A percentile compares a stretch with the other conserved stretches of the same genome.
Conservation (phyloP, 1,140 invertebrate species). For the Platorchestia sp. region DNA sequence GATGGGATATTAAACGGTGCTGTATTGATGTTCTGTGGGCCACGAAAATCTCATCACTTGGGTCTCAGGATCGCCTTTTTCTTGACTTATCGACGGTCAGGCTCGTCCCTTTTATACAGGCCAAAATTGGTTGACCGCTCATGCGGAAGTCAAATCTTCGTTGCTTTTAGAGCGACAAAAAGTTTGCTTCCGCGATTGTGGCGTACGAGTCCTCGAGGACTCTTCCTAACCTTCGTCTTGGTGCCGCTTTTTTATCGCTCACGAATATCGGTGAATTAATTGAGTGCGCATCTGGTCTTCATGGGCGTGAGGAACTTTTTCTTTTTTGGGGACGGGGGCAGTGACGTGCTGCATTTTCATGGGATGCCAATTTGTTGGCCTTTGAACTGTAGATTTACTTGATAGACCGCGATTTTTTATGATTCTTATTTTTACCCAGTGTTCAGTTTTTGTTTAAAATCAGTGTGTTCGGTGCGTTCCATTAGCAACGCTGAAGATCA, state of each 20-base stretch:
- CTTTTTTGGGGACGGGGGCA: background rate
- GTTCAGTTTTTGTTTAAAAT: background rate
- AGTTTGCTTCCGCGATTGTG: background rate
- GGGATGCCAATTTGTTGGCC: background rate
- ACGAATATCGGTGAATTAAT: background rate
- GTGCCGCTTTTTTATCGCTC: background rate
- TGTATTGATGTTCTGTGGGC: slow-evolving; percentile 53
- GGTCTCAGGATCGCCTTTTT: slow-evolving; percentile 54
- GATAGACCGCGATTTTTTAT: background rate
- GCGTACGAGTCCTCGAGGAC: background rate
- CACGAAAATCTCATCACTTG: slow-evolving; percentile 53
- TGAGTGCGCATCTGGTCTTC: background rate
- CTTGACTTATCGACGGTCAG: slow-evolving; percentile 47
- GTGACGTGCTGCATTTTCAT: background rate
- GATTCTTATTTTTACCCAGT: background rate
- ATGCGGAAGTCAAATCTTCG: slow-evolving; percentile 53
- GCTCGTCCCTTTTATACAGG: slow-evolving; percentile 22
- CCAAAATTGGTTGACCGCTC: slow-evolving; percentile 51
- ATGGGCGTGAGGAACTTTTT: background rate
- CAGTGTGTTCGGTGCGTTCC: background rate
- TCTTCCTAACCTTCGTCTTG: background rate
- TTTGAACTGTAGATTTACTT: background rate
- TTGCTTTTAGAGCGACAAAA: slow-evolving; percentile 48
- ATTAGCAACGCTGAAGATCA: background rate
- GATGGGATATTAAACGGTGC: slow-evolving; percentile 51